Evolutionary conservation across 2,797 vertebrate genomes (phyloP).

Genomic region (Lacerta agilis): DNA sequence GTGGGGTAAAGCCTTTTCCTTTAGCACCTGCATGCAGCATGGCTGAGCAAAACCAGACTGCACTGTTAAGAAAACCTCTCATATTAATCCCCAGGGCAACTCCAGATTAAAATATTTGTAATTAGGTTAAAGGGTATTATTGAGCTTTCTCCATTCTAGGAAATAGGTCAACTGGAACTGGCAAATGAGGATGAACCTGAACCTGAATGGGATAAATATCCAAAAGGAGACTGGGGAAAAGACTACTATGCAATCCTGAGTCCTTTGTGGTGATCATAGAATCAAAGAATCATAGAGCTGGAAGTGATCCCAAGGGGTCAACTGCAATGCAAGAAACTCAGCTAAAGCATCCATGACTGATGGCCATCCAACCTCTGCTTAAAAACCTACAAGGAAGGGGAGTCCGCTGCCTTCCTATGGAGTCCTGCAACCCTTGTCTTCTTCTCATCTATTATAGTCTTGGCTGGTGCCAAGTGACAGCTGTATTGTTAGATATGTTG

Average conservation of each 20-base stretch:
- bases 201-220: neutral
- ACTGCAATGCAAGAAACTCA: too few relatives aligned
- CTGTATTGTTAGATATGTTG: too few relatives aligned
- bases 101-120: neutral
- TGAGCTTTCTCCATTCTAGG: neutral
- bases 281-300: too few relatives aligned
- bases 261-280: too few relatives aligned
- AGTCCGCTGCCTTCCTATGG: too few relatives aligned
- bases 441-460: too few relatives aligned
- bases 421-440: too few relatives aligned
- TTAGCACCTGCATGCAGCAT: rapidly evolving
- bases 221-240: neutral
- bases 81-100: neutral
- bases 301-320: too few relatives aligned
- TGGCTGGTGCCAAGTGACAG: too few relatives aligned
- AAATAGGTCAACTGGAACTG: neutral
- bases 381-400: too few relatives aligned
- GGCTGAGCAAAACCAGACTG: neutral
- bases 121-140: neutral
- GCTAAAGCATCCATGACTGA: too few relatives aligned
- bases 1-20: neutral
- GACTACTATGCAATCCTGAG: neutral
- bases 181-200: neutral
- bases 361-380: too few relatives aligned
- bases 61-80: neutral